Conservation (phyloP, 2,888 invertebrate genomes). For the Dasysyrphus tricinctus region DNA sequence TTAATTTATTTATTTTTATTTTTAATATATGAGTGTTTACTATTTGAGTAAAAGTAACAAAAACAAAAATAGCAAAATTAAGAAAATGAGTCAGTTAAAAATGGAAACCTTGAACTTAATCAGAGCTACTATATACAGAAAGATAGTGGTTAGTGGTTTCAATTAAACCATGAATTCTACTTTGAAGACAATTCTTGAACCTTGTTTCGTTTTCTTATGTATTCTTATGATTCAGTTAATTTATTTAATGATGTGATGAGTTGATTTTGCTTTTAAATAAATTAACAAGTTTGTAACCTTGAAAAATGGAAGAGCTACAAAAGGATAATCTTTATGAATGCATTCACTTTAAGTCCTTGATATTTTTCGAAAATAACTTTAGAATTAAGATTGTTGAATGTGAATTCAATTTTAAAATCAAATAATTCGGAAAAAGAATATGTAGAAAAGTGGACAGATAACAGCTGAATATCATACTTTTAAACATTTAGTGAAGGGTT, state of each 20-base stretch:
- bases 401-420: background rate
- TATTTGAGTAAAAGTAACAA: background rate
- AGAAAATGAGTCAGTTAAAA: background rate
- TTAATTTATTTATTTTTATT: background rate
- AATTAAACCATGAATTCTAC: background rate
- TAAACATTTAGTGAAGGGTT: no score
- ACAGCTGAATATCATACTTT: no score
- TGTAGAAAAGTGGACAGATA: no score
- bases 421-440: no score
- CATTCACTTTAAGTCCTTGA: constrained; percentile 19
- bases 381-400: background rate
- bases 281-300: background rate
- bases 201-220: background rate
- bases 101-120: constrained; percentile 8
- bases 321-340: background rate
- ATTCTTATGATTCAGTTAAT: background rate
- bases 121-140: background rate
- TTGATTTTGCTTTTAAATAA: background rate
- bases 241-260: background rate
- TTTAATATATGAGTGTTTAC: background rate
- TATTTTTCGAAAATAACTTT: background rate
- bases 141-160: no score
- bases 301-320: background rate
- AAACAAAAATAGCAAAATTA: background rate
- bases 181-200: background rate